phyloP scores from a whole-genome alignment of 2,797 vertebrate genomes.

The Sebastes oblongus region DNA sequence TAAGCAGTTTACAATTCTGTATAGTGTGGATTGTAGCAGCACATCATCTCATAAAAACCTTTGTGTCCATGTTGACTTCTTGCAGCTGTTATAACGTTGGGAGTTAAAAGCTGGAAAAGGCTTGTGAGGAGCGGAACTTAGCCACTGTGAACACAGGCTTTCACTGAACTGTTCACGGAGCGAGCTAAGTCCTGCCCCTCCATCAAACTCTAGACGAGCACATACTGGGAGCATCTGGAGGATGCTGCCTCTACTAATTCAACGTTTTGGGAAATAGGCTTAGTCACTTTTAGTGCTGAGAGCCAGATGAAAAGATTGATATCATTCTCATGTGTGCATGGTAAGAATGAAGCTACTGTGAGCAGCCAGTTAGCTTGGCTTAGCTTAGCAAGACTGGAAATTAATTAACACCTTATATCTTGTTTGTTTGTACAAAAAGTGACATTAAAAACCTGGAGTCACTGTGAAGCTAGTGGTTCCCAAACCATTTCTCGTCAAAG shows the following conservation, averaged over 20 bases:
- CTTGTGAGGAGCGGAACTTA: conserved; percentile 89
- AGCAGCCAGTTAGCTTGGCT: not conserved
- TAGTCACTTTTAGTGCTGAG: not conserved
- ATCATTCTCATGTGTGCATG: not conserved
- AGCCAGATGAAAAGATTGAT: not conserved
- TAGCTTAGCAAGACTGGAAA: not conserved
- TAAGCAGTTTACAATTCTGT: not conserved
- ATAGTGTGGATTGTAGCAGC: not conserved
- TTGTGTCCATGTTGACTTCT: conserved; percentile 16
- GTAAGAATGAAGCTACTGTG: not conserved
- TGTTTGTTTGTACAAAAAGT: not conserved
- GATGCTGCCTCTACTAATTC: not conserved
- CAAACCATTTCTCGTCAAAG: no score
- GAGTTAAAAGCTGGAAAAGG: conserved; percentile 30
- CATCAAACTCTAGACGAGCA: conserved; percentile 66
- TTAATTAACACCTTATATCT: not conserved
- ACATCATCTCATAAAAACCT: not conserved
- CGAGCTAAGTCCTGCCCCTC: conserved; percentile 87
- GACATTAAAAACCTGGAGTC: not conserved
- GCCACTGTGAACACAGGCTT: conserved; percentile 89
- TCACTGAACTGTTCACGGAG: conserved; percentile 87
- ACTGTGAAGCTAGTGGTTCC: not conserved
- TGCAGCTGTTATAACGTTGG: conserved; percentile 18
- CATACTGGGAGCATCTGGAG: conserved; percentile 18
- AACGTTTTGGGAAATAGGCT: not conserved